A percentile compares a stretch with the other conserved stretches of the same genome.
Conservation (phyloP, 35 echinoderm and acorn worm genomes). For the Anneissia japonica region DNA sequence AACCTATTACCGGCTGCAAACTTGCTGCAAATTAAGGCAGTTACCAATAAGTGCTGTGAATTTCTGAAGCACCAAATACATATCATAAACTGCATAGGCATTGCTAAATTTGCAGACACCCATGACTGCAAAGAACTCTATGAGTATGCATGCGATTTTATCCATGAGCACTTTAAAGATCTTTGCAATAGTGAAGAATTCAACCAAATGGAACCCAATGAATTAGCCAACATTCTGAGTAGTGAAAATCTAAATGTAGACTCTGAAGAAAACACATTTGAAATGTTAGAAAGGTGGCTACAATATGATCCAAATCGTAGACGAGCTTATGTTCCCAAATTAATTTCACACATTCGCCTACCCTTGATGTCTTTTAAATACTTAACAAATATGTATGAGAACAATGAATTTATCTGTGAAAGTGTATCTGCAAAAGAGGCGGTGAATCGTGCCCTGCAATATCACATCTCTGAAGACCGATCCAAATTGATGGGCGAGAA, state of each 20-base stretch:
- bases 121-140: constrained; percentile 79
- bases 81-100: constrained; percentile 84
- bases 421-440: constrained; percentile 16
- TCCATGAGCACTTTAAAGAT: constrained; percentile 73
- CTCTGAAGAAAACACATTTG: constrained; percentile 72
- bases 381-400: constrained; percentile 56
- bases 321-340: constrained; percentile 41
- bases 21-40: constrained; percentile 79
- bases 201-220: constrained; percentile 37
- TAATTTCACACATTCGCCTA: constrained; percentile 67
- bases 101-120: constrained; percentile 80
- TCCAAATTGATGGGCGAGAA: constrained; percentile 25
- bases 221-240: constrained; percentile 55
- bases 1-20: constrained; percentile 71
- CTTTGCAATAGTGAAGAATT: constrained; percentile 78
- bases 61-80: constrained; percentile 83
- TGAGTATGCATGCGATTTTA: constrained; percentile 36
- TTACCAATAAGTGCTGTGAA: constrained; percentile 92
- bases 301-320: constrained; percentile 56
- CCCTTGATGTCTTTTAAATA: constrained; percentile 65
- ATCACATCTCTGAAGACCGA: constrained; percentile 79
- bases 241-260: constrained; percentile 65
- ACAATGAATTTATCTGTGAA: constrained; percentile 50
- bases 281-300: constrained; percentile 63
- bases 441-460: constrained; percentile 49